Base-by-base conservation (phyloP, 1,140 invertebrate species). In the Hermatobates lingyangjiaoensis region DNA sequence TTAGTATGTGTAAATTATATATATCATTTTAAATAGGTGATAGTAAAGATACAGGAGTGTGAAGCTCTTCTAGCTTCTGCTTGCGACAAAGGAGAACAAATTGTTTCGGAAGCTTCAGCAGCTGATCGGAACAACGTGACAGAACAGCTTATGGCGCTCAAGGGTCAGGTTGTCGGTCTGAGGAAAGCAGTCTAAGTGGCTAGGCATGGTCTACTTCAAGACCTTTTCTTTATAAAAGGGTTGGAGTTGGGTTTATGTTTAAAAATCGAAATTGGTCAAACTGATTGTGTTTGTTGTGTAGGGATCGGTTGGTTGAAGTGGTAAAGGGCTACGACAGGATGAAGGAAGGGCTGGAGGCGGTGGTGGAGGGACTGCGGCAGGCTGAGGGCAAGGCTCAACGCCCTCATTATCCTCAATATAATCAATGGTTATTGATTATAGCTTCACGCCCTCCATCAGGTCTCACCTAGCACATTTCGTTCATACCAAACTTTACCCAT, bases 41-140 rank as follows among this genome's bases (percentile, higher is more conserved):
- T 87, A 56, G 61, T 76, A 0, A 86, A 86, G 60, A 87, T 88
- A 42, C 84, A 88, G 66, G 82, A 87, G 60, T 87, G 83, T 63
- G 88, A 94, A 63, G 87, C 84, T n/a, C 70, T 81, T 10, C 64
- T 93, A 7, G 81, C 84, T 1, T 79, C 81, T 21, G 87, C 89
- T 0, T 80, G 78, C 21, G 89, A 94, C 59, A 93, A 92, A 67
- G 90, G 87, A 1, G 83, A 88, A 61, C 84, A 88, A 63, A 91
- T 95, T 24, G 83, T 83, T 7, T 77, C 79, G 1, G 90, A 94
- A 67, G 85, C 87, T 34, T 81, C 84, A 12, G 77, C 80, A 0
- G 80, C 81, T 18, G 88, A 93, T 61, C 75, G 82, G 54, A 90
- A 92, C 60, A 79, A 80, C 58, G 80, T 93, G 2, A 89, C 83